Percentiles rank a stretch among this genome's conserved stretches.
phyloP scores from a whole-genome alignment of 1,140 invertebrate species.

The Brachionus manjavacas region DNA sequence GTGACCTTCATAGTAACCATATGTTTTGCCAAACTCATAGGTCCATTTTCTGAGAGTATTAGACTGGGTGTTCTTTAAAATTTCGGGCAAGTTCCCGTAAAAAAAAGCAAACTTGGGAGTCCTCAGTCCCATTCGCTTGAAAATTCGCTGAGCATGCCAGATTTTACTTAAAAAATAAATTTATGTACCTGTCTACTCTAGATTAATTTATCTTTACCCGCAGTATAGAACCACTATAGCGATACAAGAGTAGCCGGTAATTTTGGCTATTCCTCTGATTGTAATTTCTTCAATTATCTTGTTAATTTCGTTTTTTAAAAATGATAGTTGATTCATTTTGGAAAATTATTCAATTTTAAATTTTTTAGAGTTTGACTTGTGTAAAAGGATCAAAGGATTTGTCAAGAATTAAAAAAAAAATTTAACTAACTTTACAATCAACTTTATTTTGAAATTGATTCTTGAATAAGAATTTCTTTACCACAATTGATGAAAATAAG shows the following conservation, averaged over 20 bases:
- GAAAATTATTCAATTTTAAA: too few relatives aligned
- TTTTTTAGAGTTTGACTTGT: too few relatives aligned
- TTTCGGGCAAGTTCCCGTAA: slow-evolving; percentile 39
- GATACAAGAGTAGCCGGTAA: neutral
- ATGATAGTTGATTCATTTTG: neutral
- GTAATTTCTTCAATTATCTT: neutral
- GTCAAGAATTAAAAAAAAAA: too few relatives aligned
- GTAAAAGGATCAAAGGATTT: too few relatives aligned
- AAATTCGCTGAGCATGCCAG: slow-evolving; percentile 8
- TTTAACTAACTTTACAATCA: too few relatives aligned
- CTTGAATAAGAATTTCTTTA: too few relatives aligned
- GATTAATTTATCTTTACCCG: neutral
- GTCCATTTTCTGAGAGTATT: slow-evolving; percentile 49
- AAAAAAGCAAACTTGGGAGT: neutral
- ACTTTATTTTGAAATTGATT: too few relatives aligned
- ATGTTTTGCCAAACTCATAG: slow-evolving; percentile 54
- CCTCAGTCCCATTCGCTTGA: neutral
- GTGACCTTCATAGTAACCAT: slow-evolving; percentile 57
- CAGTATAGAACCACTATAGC: neutral
- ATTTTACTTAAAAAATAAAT: neutral
- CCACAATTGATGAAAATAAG: too few relatives aligned
- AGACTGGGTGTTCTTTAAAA: slow-evolving; percentile 20
- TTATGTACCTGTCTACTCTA: neutral
- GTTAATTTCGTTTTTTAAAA: neutral
- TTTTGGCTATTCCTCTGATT: neutral